These are phyloP conservation scores for Parazoanthus atlanticus DNA, from an alignment of 92 coral and sea anemone genomes.

Conservation along the genomic window DNA sequence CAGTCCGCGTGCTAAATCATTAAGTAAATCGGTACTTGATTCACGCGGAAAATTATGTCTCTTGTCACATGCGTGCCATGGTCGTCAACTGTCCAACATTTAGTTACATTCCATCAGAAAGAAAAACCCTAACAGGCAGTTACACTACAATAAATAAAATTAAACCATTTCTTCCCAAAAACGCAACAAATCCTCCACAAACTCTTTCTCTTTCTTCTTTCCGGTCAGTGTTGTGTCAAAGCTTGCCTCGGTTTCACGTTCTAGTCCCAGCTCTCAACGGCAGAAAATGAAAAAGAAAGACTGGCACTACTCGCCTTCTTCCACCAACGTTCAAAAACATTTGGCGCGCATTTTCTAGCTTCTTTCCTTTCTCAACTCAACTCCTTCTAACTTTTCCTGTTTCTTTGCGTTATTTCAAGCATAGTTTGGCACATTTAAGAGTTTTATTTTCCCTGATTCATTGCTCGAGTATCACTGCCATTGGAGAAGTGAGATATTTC, in stretches of 20 bases:
- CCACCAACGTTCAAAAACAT: neutral
- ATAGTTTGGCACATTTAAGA: neutral
- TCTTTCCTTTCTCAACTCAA: neutral
- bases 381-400: neutral
- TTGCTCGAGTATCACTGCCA: neutral
- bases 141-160: neutral
- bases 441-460: neutral
- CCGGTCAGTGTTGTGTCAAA: conserved; percentile 36
- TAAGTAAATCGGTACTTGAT: too few relatives aligned
- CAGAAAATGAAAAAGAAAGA: neutral
- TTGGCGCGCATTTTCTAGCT: conserved; percentile 42
- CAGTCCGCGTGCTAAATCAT: conserved; percentile 24
- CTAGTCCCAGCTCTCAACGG: conserved; percentile 23
- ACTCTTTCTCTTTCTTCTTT: conserved; percentile 12
- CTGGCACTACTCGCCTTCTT: conserved; percentile 39
- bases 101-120: neutral
- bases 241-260: conserved; percentile 20
- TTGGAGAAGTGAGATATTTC: neutral
- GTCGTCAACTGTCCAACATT: neutral
- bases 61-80: conserved; percentile 3
- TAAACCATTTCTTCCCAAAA: neutral
- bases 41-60: conserved; percentile 8
- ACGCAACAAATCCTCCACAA: neutral
- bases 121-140: neutral
- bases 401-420: neutral